Conservation (phyloP, 2,888 invertebrate species). For the Craniophora ligustri region DNA sequence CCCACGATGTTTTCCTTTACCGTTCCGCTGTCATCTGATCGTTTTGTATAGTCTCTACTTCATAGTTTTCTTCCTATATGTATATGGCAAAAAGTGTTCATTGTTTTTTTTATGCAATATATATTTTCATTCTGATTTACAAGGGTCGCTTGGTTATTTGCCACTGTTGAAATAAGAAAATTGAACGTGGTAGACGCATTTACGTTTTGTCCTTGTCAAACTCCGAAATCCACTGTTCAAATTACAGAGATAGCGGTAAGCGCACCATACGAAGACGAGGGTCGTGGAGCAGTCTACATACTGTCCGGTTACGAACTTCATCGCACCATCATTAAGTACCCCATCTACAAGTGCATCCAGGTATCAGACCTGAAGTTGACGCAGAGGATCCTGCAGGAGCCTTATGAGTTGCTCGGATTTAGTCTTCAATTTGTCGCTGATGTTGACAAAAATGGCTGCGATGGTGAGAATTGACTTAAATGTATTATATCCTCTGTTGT, state of each 20-base stretch:
- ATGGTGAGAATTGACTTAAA: conserved; percentile 58
- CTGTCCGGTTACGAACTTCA: conserved; percentile 69
- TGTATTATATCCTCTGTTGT: neutral
- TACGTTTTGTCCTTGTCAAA: too few species aligned
- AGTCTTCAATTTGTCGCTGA: conserved; percentile 69
- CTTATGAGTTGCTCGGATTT: conserved; percentile 62
- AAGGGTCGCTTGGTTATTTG: too few species aligned
- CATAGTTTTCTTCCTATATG: too few species aligned
- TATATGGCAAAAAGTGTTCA: too few species aligned
- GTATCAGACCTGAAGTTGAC: conserved; percentile 57
- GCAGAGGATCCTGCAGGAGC: conserved; percentile 60
- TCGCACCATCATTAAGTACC: conserved; percentile 28
- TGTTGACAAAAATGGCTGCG: conserved; percentile 66
- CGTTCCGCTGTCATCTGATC: too few species aligned
- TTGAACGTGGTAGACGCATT: too few species aligned
- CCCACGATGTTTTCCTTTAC: too few species aligned
- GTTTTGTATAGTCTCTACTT: too few species aligned
- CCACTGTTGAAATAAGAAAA: too few species aligned
- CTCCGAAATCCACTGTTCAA: neutral
- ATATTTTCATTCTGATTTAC: too few species aligned
- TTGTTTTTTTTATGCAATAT: too few species aligned
- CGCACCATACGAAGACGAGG: conserved; percentile 71
- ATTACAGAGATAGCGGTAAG: conserved; percentile 75
- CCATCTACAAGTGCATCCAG: conserved; percentile 24
- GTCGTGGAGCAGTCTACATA: conserved; percentile 70